These are phyloP conservation scores for Recurvirostra avosetta DNA, from an alignment of 2,113 vertebrate genomes.

Conservation along the genomic window DNA sequence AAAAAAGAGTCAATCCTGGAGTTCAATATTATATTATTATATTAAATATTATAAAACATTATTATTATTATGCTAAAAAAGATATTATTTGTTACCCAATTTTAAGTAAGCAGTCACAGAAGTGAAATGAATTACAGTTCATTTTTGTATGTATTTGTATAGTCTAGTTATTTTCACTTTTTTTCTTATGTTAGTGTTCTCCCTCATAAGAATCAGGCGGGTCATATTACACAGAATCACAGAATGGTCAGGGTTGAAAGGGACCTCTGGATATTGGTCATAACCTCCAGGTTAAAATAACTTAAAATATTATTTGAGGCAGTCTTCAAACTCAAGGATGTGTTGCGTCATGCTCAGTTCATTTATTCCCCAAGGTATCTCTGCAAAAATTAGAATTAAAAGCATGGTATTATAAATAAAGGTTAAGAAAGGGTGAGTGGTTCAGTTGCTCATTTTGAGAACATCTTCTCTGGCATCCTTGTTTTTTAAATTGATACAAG, in stretches of 20 bases:
- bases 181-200: not conserved
- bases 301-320: not conserved
- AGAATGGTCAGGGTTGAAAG: too few relatives aligned
- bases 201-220: not conserved
- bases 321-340: not conserved
- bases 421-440: not conserved
- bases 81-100: not conserved
- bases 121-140: not conserved
- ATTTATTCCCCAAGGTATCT: not conserved
- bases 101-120: not conserved
- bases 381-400: slow-evolving; percentile 5
- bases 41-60: not conserved
- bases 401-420: not conserved
- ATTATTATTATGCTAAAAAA: not conserved
- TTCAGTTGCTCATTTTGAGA: slow-evolving; percentile 1
- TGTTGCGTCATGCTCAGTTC: not conserved
- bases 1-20: not conserved
- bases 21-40: not conserved
- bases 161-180: not conserved
- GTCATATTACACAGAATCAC: not conserved
- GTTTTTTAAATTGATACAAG: not conserved
- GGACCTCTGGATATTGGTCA: not conserved
- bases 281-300: not conserved
- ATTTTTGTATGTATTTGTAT: not conserved
- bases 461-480: not conserved